Evolutionary conservation across 2,888 invertebrate species (phyloP).

Genomic region (Sicus ferrugineus): DNA sequence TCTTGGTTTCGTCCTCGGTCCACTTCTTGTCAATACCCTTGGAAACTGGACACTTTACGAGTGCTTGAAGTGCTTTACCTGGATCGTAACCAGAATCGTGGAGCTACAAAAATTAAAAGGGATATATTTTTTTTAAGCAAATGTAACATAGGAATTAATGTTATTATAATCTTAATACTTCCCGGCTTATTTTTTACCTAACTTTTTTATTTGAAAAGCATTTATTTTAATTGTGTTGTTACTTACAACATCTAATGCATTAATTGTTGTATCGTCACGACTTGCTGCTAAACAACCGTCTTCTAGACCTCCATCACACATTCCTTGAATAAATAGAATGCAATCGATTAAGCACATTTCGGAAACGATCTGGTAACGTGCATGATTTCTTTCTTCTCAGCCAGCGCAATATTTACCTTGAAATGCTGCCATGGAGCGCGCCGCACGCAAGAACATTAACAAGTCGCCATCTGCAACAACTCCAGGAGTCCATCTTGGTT

Average conservation of each 20-base stretch:
- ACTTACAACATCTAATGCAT: conserved; percentile 90
- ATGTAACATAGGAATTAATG: too few relatives aligned
- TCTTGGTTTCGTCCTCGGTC: conserved; percentile 97
- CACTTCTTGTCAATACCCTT: conserved; percentile 98
- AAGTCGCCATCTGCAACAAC: conserved; percentile 93
- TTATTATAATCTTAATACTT: too few relatives aligned
- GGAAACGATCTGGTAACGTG: neutral
- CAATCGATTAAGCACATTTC: neutral
- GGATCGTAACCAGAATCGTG: conserved; percentile 98
- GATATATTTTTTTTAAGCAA: too few relatives aligned
- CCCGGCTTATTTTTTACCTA: too few relatives aligned
- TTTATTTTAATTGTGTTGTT: conserved; percentile 6
- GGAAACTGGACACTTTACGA: conserved; percentile 96
- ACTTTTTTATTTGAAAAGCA: too few relatives aligned
- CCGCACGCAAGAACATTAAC: conserved; percentile 96
- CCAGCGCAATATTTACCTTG: conserved; percentile 66
- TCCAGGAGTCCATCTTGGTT: conserved; percentile 93
- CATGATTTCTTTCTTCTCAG: conserved; percentile 46
- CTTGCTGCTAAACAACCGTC: conserved; percentile 97
- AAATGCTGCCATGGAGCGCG: conserved; percentile 97
- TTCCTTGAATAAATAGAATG: conserved; percentile 67
- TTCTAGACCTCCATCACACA: conserved; percentile 98
- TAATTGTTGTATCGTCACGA: conserved; percentile 96
- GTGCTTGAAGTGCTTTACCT: conserved; percentile 92
- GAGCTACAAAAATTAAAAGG: conserved; percentile 69